phyloP scores from a whole-genome alignment of 2,888 invertebrate species.

The Folsomia candida region DNA sequence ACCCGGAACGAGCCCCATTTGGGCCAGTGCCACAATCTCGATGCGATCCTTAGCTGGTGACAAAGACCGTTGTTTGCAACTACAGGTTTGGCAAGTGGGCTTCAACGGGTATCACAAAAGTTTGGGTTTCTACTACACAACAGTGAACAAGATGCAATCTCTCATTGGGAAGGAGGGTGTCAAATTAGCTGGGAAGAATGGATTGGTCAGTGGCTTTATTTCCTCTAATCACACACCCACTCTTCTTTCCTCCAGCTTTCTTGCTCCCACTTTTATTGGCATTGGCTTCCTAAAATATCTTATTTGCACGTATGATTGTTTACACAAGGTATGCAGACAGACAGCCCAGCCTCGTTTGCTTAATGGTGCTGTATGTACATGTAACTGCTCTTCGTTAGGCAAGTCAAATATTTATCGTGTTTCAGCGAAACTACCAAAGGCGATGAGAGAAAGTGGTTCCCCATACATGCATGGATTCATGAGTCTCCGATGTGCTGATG shows the following conservation, averaged over 20 bases:
- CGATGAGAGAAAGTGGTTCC: too few species aligned
- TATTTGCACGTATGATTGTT: too few species aligned
- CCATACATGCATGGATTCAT: too few species aligned
- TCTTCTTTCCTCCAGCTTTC: background rate
- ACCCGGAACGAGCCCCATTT: slow-evolving; percentile 58
- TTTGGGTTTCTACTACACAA: slow-evolving; percentile 30
- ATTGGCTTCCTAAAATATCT: too few species aligned
- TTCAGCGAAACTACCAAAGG: too few species aligned
- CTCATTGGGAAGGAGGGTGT: slow-evolving; percentile 29
- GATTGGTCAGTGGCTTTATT: slow-evolving; percentile 38
- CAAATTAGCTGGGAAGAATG: slow-evolving; percentile 39
- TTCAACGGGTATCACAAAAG: slow-evolving; percentile 37
- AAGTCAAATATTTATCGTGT: too few species aligned
- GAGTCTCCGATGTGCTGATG: too few species aligned
- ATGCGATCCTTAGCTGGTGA: slow-evolving; percentile 57
- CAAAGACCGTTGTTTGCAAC: slow-evolving; percentile 33
- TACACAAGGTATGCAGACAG: too few species aligned
- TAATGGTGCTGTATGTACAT: too few species aligned
- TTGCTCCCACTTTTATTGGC: background rate
- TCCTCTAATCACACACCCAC: background rate
- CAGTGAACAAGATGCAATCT: slow-evolving; percentile 34
- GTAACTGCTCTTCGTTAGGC: too few species aligned
- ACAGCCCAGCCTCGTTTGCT: too few species aligned
- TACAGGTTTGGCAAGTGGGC: slow-evolving; percentile 36
- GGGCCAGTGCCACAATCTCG: slow-evolving; percentile 57